A percentile compares a stretch with the other conserved stretches of the same genome.
These are phyloP conservation scores for Megalops atlanticus DNA, from an alignment of 2,113 vertebrate genomes.

Conservation along the genomic window DNA sequence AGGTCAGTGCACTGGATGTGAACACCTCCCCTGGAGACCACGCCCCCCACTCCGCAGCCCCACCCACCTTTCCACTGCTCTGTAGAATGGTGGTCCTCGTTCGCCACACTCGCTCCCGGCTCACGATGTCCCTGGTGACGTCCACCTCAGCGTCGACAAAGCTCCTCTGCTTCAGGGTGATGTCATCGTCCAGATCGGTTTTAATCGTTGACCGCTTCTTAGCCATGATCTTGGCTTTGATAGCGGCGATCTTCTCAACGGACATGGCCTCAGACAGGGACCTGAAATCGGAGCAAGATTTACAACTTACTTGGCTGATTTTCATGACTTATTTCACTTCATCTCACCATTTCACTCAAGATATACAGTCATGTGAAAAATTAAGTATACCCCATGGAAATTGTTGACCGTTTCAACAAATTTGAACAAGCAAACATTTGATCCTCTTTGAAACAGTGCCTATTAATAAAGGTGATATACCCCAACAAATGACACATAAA, in stretches of 20 bases:
- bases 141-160: conserved; percentile 98
- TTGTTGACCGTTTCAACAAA: too few species aligned
- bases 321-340: too few species aligned
- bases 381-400: too few species aligned
- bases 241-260: conserved; percentile 98
- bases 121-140: conserved; percentile 96
- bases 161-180: conserved; percentile 95
- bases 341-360: not conserved
- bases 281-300: conserved; percentile 58
- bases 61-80: conserved; percentile 92
- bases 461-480: too few species aligned
- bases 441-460: too few species aligned
- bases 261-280: conserved; percentile 99
- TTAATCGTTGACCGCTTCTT: conserved; percentile 99
- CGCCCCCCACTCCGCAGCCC: not conserved
- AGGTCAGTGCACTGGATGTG: too few species aligned
- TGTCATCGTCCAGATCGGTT: conserved; percentile 95
- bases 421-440: too few species aligned
- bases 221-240: conserved; percentile 99
- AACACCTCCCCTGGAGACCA: too few species aligned
- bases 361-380: too few species aligned
- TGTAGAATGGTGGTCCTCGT: conserved; percentile 96
- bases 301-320: too few species aligned
- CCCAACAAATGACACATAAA: too few species aligned
- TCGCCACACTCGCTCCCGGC: conserved; percentile 95